Evolutionary conservation across 2,888 invertebrate genomes (phyloP).

Genomic region (Drosophila subsilvestris): DNA sequence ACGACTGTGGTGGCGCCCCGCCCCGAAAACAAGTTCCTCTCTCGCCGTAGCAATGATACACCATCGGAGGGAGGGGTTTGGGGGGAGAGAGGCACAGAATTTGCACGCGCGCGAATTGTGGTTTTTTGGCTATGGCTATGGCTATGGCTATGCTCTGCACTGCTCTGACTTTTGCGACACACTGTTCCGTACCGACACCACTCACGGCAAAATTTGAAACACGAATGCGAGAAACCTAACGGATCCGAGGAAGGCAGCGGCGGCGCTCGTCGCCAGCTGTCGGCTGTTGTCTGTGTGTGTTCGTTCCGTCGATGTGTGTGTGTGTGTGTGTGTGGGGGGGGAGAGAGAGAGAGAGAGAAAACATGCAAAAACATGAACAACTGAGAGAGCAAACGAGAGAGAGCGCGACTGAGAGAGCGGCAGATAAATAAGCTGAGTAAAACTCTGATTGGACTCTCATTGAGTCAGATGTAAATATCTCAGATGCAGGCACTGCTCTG

Average conservation of each 20-base stretch:
- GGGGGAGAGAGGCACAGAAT: slow-evolving; percentile 18
- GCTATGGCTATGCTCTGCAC: background rate
- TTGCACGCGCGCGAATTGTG: slow-evolving; percentile 36
- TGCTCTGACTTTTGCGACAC: background rate
- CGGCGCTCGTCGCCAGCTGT: slow-evolving; percentile 4
- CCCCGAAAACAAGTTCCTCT: slow-evolving; percentile 41
- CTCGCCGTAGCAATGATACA: background rate
- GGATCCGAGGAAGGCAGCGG: slow-evolving; percentile 11
- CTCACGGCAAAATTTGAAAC: slow-evolving; percentile 49
- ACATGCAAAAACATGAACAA: slow-evolving; percentile 2
- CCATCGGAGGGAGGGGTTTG: background rate
- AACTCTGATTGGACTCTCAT: slow-evolving; percentile 64
- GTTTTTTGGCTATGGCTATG: background rate
- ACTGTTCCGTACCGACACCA: slow-evolving; percentile 17
- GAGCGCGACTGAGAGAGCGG: background rate
- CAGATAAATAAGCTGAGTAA: slow-evolving; percentile 26
- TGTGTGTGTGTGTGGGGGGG: background rate
- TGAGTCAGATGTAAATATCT: slow-evolving; percentile 58
- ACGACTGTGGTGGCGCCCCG: slow-evolving; percentile 25
- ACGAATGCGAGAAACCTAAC: slow-evolving; percentile 69
- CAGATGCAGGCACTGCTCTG: background rate
- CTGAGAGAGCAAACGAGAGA: slow-evolving; percentile 9
- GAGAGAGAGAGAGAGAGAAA: slow-evolving; percentile 3
- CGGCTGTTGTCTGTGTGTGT: slow-evolving; percentile 7
- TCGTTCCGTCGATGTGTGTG: background rate